These are phyloP conservation scores for Melipona quadrifasciata DNA, from an alignment of 1,140 invertebrate species.

Conservation along the genomic window DNA sequence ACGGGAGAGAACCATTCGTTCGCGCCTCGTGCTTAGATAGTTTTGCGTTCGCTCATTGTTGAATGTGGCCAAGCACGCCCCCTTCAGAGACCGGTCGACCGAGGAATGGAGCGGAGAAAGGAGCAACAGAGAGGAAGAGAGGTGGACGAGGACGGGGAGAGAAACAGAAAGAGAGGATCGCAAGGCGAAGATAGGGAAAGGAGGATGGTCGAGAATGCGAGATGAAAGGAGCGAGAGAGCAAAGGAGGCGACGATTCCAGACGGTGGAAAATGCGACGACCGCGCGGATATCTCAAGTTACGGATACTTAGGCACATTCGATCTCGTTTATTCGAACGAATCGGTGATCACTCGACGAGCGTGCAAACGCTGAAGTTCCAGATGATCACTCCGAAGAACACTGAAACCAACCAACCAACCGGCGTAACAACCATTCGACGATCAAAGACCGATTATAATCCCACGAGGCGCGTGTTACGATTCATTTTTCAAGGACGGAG, in stretches of 20 bases:
- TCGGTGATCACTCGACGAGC: conserved; percentile 4
- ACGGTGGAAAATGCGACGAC: conserved; percentile 2
- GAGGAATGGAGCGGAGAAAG: conserved; percentile 43
- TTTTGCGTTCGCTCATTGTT: conserved; percentile 71
- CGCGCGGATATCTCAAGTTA: conserved; percentile 21
- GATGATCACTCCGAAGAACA: background rate
- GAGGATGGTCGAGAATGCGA: conserved; percentile 50
- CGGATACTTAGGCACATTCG: conserved; percentile 10
- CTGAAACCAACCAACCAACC: background rate
- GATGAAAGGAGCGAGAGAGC: conserved; percentile 40
- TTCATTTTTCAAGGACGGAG: background rate
- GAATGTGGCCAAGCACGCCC: conserved; percentile 67
- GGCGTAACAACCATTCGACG: conserved; percentile 16
- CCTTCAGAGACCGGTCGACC: conserved; percentile 68
- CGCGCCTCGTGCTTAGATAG: conserved; percentile 69
- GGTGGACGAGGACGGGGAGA: background rate
- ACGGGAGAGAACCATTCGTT: conserved; percentile 54
- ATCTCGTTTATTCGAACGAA: conserved; percentile 27
- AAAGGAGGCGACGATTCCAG: conserved; percentile 19
- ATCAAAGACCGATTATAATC: background rate
- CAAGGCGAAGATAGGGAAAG: conserved; percentile 23
- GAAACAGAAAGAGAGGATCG: conserved; percentile 21
- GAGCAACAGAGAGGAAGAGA: conserved; percentile 2
- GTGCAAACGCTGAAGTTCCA: background rate
- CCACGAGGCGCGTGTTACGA: background rate